Conservation (phyloP, 2,113 vertebrate species). For the Lycaon pictus region DNA sequence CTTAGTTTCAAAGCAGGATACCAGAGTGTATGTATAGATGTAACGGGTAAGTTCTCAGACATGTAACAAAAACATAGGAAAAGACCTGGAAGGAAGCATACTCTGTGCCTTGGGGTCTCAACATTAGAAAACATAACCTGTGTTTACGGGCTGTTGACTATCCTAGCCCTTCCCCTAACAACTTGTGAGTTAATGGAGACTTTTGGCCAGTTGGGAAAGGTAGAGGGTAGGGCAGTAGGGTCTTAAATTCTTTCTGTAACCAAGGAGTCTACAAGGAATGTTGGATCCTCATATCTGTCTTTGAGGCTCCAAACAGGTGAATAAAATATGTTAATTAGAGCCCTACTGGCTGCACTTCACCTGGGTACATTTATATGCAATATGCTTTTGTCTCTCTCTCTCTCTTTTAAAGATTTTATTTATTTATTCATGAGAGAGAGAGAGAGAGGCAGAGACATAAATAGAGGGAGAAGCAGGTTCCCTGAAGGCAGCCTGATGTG, state of each 20-base stretch:
- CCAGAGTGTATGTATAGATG: background rate
- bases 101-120: background rate
- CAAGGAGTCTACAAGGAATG: background rate
- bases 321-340: background rate
- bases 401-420: too few species aligned
- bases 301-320: background rate
- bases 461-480: too few species aligned
- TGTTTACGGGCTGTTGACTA: background rate
- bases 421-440: too few species aligned
- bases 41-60: background rate
- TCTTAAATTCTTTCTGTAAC: background rate
- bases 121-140: background rate
- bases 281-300: background rate
- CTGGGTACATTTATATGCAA: background rate
- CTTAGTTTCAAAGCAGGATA: constrained; percentile 28
- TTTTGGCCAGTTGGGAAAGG: background rate
- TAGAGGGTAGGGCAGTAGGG: background rate
- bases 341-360: background rate
- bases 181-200: background rate
- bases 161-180: background rate
- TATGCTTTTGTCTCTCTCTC: background rate
- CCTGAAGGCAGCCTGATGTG: too few species aligned
- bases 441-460: too few species aligned
- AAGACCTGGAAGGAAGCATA: constrained; percentile 18
- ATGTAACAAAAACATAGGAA: background rate